Base-by-base conservation (phyloP, 2,113 vertebrate species). In the Hoplias malabaricus region DNA sequence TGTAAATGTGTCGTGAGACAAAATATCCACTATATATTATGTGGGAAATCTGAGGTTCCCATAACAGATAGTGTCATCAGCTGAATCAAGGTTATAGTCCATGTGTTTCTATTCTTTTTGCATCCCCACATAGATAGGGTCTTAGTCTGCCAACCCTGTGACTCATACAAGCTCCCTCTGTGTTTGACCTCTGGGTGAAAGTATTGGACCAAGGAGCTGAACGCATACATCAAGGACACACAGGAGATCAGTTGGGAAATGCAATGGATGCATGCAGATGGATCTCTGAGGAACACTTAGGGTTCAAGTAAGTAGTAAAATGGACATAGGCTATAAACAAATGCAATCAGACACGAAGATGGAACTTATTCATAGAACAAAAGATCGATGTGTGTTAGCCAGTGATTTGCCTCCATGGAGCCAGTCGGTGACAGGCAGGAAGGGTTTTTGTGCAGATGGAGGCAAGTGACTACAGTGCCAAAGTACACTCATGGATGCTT, bases 401-500 rank as follows among this genome's bases (percentile, higher is more conserved):
- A 80, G 50, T n/a, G 7, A 38, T 63, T 43, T 19, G 46, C 14
- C 54, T 75, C 29, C 10, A 25, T n/a, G 54, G 70, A 61, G 23
- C 4, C 13, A 59, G n/a, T 31, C 34, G 13, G 43, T 63, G 73
- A 86, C 42, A 84, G 38, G 33, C 31, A 23, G 8, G 72, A 66
- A 25, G 53, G 71, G 59, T 46, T 66, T 23, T 66, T 42, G 70
- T 73, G 34, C 54, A 53, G 63, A 48, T 14, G 13, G 59, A 40
- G 76, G 33, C 75, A 77, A 84, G 65, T 56, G 4, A 81, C 68
- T 69, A 69, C 40, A 62, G 59, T 14, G 76, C 80, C 79, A 56
- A 84, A 72, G 61, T 72, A 71, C 63, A 78, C 75, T 77, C 9
- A 2, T 69, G 61, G 43, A 56, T 80, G 69, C 77, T 77, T 85